Evolutionary conservation across 2,888 invertebrate genomes (phyloP).

Genomic region (Ophioninae sp.): DNA sequence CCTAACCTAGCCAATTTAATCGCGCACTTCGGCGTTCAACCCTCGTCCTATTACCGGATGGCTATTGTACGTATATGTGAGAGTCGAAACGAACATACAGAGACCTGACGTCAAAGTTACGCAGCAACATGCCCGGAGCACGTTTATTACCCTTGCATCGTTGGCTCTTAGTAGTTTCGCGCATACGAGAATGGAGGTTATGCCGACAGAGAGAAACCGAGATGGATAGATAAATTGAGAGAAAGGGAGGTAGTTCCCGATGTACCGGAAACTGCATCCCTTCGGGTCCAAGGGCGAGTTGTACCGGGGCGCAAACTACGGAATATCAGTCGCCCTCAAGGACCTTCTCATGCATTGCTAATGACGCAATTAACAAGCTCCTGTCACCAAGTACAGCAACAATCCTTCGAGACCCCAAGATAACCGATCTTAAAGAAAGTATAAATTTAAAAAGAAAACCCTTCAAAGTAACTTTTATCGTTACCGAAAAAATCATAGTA

Average conservation of each 20-base stretch:
- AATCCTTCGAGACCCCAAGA: neutral
- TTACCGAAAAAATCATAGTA: neutral
- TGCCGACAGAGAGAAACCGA: constrained; percentile 12
- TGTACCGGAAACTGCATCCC: constrained; percentile 35
- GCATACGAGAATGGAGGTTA: constrained; percentile 41
- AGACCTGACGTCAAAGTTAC: constrained; percentile 56
- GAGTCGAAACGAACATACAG: constrained; percentile 7
- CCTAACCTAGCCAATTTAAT: constrained; percentile 44
- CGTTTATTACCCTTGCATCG: constrained; percentile 63
- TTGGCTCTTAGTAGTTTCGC: constrained; percentile 52
- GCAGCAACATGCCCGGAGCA: constrained; percentile 39
- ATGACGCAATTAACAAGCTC: neutral
- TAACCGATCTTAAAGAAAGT: neutral
- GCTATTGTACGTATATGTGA: constrained; percentile 24
- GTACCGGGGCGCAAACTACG: neutral
- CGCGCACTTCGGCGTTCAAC: constrained; percentile 55
- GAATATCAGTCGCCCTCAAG: constrained; percentile 4
- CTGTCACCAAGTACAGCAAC: neutral
- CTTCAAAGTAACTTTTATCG: neutral
- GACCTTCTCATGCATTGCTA: constrained; percentile 2
- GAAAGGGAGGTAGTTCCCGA: constrained; percentile 4
- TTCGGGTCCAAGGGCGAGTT: constrained; percentile 9
- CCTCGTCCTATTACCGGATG: constrained; percentile 36
- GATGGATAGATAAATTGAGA: constrained; percentile 26
- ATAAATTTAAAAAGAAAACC: neutral